Evolutionary conservation across 1,140 invertebrate genomes (phyloP).

Genomic region (Platyura marginata): DNA sequence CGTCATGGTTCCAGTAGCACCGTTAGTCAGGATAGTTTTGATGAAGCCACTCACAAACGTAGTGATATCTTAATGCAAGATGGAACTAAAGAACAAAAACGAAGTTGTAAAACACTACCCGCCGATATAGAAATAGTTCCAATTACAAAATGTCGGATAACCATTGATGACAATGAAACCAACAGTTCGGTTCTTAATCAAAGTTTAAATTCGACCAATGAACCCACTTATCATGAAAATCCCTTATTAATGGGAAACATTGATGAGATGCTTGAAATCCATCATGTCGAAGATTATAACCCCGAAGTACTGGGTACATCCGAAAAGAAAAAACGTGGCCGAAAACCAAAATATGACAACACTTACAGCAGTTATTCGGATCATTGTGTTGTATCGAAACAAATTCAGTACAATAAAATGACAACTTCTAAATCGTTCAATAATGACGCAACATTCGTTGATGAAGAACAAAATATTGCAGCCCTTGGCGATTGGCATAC

Average conservation of each 20-base stretch:
- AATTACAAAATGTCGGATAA: background rate
- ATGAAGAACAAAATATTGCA: too few species aligned
- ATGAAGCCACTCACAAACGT: background rate
- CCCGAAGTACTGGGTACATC: background rate
- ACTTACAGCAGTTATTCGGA: too few species aligned
- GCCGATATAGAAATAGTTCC: background rate
- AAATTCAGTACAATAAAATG: too few species aligned
- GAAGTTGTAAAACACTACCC: background rate
- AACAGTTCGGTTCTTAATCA: too few species aligned
- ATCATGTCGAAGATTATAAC: background rate
- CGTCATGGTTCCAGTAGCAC: too few species aligned
- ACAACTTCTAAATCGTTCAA: too few species aligned
- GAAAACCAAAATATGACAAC: slow-evolving; percentile 1
- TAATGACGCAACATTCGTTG: too few species aligned
- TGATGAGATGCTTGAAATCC: background rate
- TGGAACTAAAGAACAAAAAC: background rate
- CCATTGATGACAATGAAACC: background rate
- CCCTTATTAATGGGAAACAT: background rate
- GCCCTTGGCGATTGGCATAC: too few species aligned
- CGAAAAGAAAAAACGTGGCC: background rate
- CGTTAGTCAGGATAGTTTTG: background rate
- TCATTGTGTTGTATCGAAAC: too few species aligned
- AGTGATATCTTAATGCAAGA: background rate
- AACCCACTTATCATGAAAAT: background rate
- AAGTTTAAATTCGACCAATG: background rate